Evolutionary conservation across 2,797 vertebrate genomes (phyloP), one percentile per base, ranked within the genome.

Genomic region (Triplophysa bombifrons): DNA sequence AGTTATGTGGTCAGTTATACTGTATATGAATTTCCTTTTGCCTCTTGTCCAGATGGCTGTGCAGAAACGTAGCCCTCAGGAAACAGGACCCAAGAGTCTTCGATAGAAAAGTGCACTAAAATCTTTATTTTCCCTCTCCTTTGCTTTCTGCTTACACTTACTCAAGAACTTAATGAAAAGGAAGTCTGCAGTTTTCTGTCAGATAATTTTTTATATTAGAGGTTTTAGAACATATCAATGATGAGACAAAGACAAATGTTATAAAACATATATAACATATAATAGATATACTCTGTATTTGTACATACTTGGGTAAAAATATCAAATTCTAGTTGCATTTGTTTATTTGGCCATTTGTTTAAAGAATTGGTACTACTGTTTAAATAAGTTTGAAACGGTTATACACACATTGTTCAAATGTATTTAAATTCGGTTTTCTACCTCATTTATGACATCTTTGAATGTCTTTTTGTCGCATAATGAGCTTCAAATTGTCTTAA

Each of bases 21-120:
- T 25, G 13, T 48, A 13, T 13, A 14, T 64, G 46, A 72, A 13
- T 64, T 58, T 70, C 27, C 60, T 51, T 74, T 61, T 19, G 22
- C 16, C 19, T 77, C 55, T 77, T 68, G 53, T 80, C 63, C 74
- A 78, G 78, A 72, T 63, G 75, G 63, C 50, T 48, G 14, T 60
- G 14, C 65, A 56, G 66, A 74, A 56, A 25, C 11, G 20, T 20
- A 27, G 48, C 51, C 72, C 48, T 27, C 46, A 69, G 76, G 64
- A 53, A 22, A 64, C 50, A 67, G 51, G 22, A 74, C 77, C 66
- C 65, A 30, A 27, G 74, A 67, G 44, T 46, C 44, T 51, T 53
- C 13, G 51, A 11, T 27, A 30, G 72, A 75, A 64, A 22, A 71
- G 22, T 72, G 56, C 41, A 41, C 44, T 69, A 38, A 70, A 78